Conservation (phyloP, 2,797 vertebrate species). For the Phyllotis vaccarum region DNA sequence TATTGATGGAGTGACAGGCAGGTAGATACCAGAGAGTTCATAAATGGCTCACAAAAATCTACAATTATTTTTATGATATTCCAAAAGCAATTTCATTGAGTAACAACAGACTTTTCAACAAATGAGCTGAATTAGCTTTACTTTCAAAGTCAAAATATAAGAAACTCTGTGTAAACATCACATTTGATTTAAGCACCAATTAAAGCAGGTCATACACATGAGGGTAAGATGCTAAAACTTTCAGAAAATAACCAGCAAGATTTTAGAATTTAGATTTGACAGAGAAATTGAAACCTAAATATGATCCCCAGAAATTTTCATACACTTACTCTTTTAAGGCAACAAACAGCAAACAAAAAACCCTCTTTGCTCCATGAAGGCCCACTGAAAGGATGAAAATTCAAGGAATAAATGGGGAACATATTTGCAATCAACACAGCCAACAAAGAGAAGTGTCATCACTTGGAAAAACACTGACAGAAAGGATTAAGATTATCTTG, state of each 20-base stretch:
- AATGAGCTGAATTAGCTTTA: background rate
- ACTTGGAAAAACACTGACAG: background rate
- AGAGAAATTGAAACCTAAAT: background rate
- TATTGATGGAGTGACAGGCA: background rate
- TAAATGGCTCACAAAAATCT: background rate
- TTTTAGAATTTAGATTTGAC: background rate
- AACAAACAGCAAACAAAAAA: background rate
- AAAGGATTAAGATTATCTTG: background rate
- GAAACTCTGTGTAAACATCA: background rate
- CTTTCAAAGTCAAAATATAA: background rate
- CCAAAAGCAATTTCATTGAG: background rate
- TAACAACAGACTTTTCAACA: background rate
- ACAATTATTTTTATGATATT: background rate
- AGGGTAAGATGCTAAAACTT: background rate
- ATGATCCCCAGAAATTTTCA: background rate
- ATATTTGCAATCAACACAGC: background rate
- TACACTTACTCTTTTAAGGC: background rate
- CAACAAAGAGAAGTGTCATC: background rate
- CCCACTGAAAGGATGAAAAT: background rate
- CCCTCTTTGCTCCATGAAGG: background rate
- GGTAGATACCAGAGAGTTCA: background rate
- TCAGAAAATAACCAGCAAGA: background rate
- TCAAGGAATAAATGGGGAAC: background rate
- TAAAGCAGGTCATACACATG: background rate
- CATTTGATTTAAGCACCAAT: background rate